A percentile compares a stretch with the other conserved stretches of the same genome.
Conservation (phyloP, 2,888 invertebrate genomes). For the Cheilosia grossa region DNA sequence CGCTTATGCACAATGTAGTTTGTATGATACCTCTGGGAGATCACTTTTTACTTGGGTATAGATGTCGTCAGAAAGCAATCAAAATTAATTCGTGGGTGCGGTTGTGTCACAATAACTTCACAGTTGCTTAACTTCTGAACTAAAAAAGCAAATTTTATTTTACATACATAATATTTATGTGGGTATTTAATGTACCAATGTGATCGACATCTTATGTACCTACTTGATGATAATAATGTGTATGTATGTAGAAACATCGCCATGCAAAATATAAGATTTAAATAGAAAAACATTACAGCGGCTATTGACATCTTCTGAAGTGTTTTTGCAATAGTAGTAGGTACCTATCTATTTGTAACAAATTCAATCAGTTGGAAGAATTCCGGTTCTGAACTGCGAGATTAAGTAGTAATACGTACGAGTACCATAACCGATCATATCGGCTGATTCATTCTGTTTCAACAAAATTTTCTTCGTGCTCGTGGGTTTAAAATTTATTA, state of each 20-base stretch:
- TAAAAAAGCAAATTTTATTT: not conserved
- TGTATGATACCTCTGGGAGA: not conserved
- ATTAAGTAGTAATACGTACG: not conserved
- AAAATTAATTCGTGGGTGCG: slow-evolving; percentile 27
- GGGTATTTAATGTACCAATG: no score
- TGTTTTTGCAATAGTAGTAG: not conserved
- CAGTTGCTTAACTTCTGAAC: not conserved
- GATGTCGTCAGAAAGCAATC: slow-evolving; percentile 7
- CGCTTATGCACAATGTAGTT: not conserved
- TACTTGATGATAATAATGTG: no score
- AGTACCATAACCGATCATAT: no score
- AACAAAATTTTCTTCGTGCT: not conserved
- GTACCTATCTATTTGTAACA: not conserved
- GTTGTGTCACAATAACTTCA: not conserved
- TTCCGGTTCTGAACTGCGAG: slow-evolving; percentile 22
- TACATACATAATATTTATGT: no score
- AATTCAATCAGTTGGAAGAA: not conserved
- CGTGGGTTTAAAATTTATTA: slow-evolving; percentile 20
- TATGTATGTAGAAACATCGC: no score
- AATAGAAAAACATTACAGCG: no score
- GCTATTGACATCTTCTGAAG: no score
- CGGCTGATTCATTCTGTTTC: slow-evolving; percentile 16
- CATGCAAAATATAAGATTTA: no score
- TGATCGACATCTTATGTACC: no score
- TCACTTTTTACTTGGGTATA: not conserved